These are phyloP conservation scores for Sanderia malayensis DNA, from an alignment of 30 jellyfish, hydroid and myxozoan species.

Conservation along the genomic window DNA sequence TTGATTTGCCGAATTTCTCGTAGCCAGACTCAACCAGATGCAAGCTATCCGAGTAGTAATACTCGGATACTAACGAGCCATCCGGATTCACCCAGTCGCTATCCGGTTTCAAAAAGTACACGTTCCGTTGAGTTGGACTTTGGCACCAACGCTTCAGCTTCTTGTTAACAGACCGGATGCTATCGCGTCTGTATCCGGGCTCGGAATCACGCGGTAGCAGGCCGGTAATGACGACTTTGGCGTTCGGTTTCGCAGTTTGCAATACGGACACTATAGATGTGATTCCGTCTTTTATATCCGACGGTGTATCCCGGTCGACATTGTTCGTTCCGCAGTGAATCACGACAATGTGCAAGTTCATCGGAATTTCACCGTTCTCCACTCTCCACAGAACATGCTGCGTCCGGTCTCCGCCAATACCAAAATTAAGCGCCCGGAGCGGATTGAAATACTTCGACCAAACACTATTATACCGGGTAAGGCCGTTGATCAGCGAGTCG, in stretches of 20 bases:
- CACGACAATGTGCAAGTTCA: conserved; percentile 73
- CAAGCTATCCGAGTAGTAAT: conserved; percentile 66
- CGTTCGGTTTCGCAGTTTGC: conserved; percentile 96
- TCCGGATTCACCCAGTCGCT: conserved; percentile 85
- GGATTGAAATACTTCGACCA: conserved; percentile 88
- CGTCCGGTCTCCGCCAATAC: conserved; percentile 97
- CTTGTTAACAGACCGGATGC: conserved; percentile 75
- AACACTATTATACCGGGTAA: conserved; percentile 76
- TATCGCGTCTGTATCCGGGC: conserved; percentile 71
- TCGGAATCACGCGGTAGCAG: conserved; percentile 85
- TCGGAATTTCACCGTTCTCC: conserved; percentile 79
- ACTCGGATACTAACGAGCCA: conserved; percentile 64
- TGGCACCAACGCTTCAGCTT: conserved; percentile 67
- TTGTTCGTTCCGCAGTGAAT: conserved; percentile 95
- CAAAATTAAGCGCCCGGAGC: conserved; percentile 75
- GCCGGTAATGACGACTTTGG: conserved; percentile 84
- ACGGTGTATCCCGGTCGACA: conserved; percentile 79
- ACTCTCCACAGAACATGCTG: conserved; percentile 98
- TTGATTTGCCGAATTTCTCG: conserved; percentile 81
- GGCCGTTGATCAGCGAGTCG: conserved; percentile 89
- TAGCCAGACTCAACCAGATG: conserved; percentile 88
- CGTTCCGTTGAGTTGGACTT: conserved; percentile 80
- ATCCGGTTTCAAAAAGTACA: conserved; percentile 87
- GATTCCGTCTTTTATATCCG: conserved; percentile 88
- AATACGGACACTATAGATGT: conserved; percentile 78